Conservation (phyloP, 2,888 invertebrate species). For the Prenolepis imparis region DNA sequence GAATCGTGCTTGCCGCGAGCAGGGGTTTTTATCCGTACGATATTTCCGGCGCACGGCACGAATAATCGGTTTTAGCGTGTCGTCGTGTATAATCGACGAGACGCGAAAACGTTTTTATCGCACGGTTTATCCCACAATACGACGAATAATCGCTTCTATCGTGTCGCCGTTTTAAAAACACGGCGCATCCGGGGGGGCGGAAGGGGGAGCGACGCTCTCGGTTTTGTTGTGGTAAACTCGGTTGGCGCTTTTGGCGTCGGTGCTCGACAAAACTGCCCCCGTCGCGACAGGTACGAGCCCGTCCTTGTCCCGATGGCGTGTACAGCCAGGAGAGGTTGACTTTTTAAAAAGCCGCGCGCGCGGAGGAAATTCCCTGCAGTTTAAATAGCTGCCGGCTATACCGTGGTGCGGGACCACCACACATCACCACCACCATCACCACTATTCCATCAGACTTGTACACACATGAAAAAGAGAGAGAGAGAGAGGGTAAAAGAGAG, state of each 20-base stretch:
- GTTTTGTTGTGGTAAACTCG: slow-evolving; percentile 65
- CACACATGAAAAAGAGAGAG: not conserved
- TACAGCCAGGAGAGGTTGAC: slow-evolving; percentile 62
- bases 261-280: slow-evolving; percentile 71
- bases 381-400: slow-evolving; percentile 70
- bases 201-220: slow-evolving; percentile 30
- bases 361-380: slow-evolving; percentile 70
- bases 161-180: slow-evolving; percentile 72
- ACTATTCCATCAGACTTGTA: not conserved
- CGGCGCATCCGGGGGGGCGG: slow-evolving; percentile 44
- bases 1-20: not conserved
- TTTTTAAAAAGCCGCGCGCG: slow-evolving; percentile 71
- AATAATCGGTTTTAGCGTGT: slow-evolving; percentile 65
- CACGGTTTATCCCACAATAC: slow-evolving; percentile 46
- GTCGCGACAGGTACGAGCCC: slow-evolving; percentile 60
- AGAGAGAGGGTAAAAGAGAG: not conserved
- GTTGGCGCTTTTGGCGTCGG: slow-evolving; percentile 69
- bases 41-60: slow-evolving; percentile 30
- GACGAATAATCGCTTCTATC: slow-evolving; percentile 70
- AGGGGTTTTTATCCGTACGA: slow-evolving; percentile 11
- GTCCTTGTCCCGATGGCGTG: slow-evolving; percentile 53
- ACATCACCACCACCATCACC: slow-evolving; percentile 25
- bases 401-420: slow-evolving; percentile 49
- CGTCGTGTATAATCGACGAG: slow-evolving; percentile 68
- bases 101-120: slow-evolving; percentile 67